Evolutionary conservation across 2,888 invertebrate species (phyloP), one percentile per base, ranked within the genome.

Genomic region (Idaea aversata): DNA sequence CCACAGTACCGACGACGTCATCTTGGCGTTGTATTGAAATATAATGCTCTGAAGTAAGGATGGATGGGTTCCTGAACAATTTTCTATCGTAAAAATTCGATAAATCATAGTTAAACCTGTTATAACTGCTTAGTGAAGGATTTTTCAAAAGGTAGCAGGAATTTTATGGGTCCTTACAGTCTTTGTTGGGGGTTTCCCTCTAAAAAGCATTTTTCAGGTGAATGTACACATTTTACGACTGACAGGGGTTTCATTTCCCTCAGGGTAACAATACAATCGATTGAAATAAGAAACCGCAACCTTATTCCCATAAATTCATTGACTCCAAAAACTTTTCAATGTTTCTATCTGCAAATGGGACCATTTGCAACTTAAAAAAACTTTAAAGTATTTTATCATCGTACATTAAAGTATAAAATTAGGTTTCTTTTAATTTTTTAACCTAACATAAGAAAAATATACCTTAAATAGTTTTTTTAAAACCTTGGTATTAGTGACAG

Each of bases 311-410:
- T 78, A 85, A 85, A 85, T 84, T 87, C 81, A 82, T 78, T 81
- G 82, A 81, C 77, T 81, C 77, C 75, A 86, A 90, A 90, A 90
- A 88, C 89, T 90, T 85, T 80, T 70, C 86, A 79, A 81, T 80
- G 90, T 86, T 83, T 85, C 81, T 75, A 57, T 76, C 76, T 76
- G 84, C 82, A 85, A 87, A 88, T 87, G 86, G 86, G 79, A 78
- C 75, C 82, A 82, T 86, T 87, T 82, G 85, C 85, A 82, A 86
- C 82, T 80, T 84, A 87, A 88, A 84, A 80, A 25, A 58, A 57
- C 13, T 57, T 15, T 82, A 71, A 78, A 74, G 74, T 88, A 85
- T 81, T 90, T 87, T 80, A 88, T 86, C 74, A 88, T 80, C 83
- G 88, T 90, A 89, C 71, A 78, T 79, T 79, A 81, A 75, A 75